Evolutionary conservation across 2,797 vertebrate species (phyloP), one percentile per base, ranked within the genome.

Genomic region (Thripadectes ignobilis): DNA sequence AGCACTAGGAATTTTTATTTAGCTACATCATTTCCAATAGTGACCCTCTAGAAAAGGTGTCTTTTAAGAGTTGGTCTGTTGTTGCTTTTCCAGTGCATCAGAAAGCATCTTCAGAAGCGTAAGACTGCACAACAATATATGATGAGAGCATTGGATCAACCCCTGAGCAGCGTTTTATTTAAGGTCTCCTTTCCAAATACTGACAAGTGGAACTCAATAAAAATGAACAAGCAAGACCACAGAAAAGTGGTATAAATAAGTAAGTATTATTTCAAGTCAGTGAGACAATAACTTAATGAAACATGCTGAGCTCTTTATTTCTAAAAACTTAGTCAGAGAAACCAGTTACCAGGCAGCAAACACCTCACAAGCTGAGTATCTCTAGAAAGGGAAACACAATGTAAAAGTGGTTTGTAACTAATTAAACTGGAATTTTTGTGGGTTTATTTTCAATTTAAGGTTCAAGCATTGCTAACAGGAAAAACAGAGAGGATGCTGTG

Each of bases 401-500:
- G 10, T 79, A 34, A 66, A 79, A 67, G 48, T 59, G 32, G 26
- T 85, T 93, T 71, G 52, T 51, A 83, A 81, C 39, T 73, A 92
- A 96, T 92, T 90, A 91, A 93, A 45, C 14, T 48, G 38, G 54
- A 48, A 46, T 24, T 18, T 58, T 48, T 36, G 10, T 7, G 7
- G 36, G 7, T 58, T 69, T 75, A 32, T 51, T 79, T 65, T 36
- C 21, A 39, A 1, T 88, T 49, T 91, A 58, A 76, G 58, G 21
- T n/a, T 86, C 7, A 84, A 4, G 69, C 75, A 58, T 63, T 93
- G 57, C 39, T 93, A 82, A 69, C 45, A 88, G 84, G 67, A 91
- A 93, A 91, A 88, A n/a, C 67, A 91, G 78, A 96, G 65, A 88
- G 63, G 67, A 74, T 93, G 51, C 63, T 93, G 80, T 48, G 52